Base-by-base conservation (phyloP, 2,113 vertebrate genomes). In the Hemicordylus capensis region DNA sequence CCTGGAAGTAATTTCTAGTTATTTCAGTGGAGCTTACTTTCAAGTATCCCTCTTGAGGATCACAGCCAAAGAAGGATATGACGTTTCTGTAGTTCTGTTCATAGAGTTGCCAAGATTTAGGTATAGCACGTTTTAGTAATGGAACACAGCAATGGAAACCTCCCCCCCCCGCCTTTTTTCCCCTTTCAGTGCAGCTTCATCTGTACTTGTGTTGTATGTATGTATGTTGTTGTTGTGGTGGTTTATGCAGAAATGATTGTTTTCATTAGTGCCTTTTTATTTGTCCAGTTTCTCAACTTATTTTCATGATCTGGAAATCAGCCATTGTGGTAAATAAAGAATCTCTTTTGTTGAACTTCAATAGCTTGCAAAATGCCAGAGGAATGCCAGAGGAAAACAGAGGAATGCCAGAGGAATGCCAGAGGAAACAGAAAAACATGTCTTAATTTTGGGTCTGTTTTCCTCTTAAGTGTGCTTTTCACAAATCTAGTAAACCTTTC, bases 401-500 rank as follows among this genome's bases (percentile, higher is more conserved):
- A n/a, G n/a, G n/a, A 44, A n/a, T 63, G 58, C 56, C 31, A 74
- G 42, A 83, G 26, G 42, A n/a, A n/a, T n/a, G n/a, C n/a, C n/a
- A n/a, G n/a, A n/a, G n/a, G n/a, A n/a, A n/a, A n/a, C n/a, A n/a
- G n/a, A n/a, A n/a, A n/a, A n/a, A n/a, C n/a, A n/a, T n/a, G n/a
- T n/a, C n/a, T n/a, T n/a, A n/a, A n/a, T n/a, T n/a, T n/a, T n/a
- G n/a, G n/a, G 3, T 90, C 89, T 80, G 12, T 81, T 6, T 14
- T 72, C 4, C 26, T 14, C 17, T 1, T 89, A 89, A 39, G 48
- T 85, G 28, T 83, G 26, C 31, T 84, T 91, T 46, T 91, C 56
- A 72, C 69, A 85, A 63, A 87, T 87, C 81, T 84, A 85, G 4
- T 80, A 85, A 72, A 85, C 88, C 88, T 91, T 64, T 85, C 56